Base-by-base conservation (phyloP, 2,888 invertebrate genomes). In the Sphinx pinastri region DNA sequence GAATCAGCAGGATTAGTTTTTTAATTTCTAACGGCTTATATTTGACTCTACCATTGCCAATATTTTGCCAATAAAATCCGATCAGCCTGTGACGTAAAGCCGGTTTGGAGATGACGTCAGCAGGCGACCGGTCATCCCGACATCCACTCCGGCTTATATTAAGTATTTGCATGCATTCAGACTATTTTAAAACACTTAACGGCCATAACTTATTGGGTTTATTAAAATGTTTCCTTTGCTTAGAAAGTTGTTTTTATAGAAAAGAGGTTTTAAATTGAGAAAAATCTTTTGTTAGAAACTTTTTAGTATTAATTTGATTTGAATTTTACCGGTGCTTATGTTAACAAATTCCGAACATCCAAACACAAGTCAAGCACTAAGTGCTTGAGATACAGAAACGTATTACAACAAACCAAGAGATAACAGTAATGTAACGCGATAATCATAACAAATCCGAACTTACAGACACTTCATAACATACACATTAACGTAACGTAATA, bases 391-490 rank as follows among this genome's bases (percentile, higher is more conserved):
- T 75, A 75, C 71, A 59, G 60, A 63, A 25, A 57, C 6, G 57
- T 60, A 55, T 66, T 58, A 69, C 52, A 25, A 47, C 60, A 14
- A 68, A 68, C 69, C 63, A 49, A 19, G 47, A 78, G 79, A 82
- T 81, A 81, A 84, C 79, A 81, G 77, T 73, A 72, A 77, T 74
- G 76, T 79, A 83, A 86, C 77, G 71, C 76, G 84, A 86, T 85
- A 87, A 84, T 81, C 80, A 82, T 84, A 81, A 81, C 79, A 78
- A 83, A 83, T 81, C 74, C 76, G 76, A 82, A 78, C 78, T 70
- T 76, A 76, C 77, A 79, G 71, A 77, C 76, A 79, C 75, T 79
- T 79, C 73, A 63, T 67, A 71, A 72, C 73, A 67, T 25, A 25
- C 31, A 58, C 52, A 63, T 63, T 70, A 57, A 72, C 10, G 69